Percentiles rank a stretch among this genome's conserved stretches.
These are phyloP conservation scores for Rhinoraja longicauda DNA, from an alignment of 2,797 vertebrate genomes.

Conservation along the genomic window DNA sequence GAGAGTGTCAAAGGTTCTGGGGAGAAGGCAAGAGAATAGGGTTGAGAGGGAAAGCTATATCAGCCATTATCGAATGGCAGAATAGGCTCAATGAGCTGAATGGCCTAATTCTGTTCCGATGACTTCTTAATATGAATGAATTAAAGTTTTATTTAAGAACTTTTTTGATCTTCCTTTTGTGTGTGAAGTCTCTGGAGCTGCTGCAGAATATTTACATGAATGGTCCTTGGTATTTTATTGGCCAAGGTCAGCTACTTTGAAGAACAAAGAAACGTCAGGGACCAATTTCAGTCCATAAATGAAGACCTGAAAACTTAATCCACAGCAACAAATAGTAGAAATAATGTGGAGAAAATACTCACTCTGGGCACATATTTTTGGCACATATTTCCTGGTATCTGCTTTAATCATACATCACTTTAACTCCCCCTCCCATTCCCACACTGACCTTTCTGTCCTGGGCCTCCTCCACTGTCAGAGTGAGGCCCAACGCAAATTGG, in stretches of 20 bases:
- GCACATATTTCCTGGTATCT: background rate
- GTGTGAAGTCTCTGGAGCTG: background rate
- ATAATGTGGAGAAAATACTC: background rate
- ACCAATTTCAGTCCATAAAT: background rate
- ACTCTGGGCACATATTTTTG: background rate
- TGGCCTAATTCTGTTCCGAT: no score
- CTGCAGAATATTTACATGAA: background rate
- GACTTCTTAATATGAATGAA: no score
- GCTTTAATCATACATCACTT: background rate
- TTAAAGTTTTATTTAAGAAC: background rate
- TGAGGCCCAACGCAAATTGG: no score
- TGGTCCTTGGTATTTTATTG: background rate
- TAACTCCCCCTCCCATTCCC: no score
- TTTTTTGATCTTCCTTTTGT: background rate
- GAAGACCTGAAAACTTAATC: background rate
- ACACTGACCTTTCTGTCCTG: no score
- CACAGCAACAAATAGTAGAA: background rate
- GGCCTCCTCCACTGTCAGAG: no score
- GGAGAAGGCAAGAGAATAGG: no score
- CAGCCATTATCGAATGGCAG: no score
- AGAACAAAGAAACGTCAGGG: background rate
- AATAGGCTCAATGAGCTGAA: no score
- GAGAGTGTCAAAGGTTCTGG: no score
- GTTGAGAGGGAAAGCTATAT: no score
- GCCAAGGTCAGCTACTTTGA: background rate